Evolutionary conservation across 2,113 vertebrate species (phyloP), one percentile per base, ranked within the genome.

Genomic region (Laticauda laticaudata): DNA sequence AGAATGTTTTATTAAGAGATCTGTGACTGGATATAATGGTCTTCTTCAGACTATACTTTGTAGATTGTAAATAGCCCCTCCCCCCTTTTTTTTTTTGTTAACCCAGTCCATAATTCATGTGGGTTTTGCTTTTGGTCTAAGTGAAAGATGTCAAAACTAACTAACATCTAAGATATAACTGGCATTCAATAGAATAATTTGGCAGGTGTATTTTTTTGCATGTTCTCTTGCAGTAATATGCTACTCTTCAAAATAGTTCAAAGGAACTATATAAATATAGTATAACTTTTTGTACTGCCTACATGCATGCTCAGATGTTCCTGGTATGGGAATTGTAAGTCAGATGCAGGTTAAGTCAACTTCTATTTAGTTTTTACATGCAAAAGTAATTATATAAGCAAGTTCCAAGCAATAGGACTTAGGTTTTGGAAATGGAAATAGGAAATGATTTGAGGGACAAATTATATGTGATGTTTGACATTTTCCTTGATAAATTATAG

Each of bases 261-360:
- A 51, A 7, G 81, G 26, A 92, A 61, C 43, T 87, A 45, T 61
- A 26, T 61, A 61, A 87, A 92, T 45, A 87, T 45, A 23, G 34
- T 43, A 10, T 43, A 92, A 51, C 34, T 45, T 54, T 75, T 87
- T 48, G 55, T 92, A 56, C 43, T 87, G 43, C 85, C 85, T 92
- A 51, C 81, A 87, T 56, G 34, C 85, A 86, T 86, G 45, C 54
- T 55, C 75, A 86, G 81, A 91, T 91, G 91, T 86, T 59, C 45
- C 59, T 92, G 39, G 55, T 61, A 51, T n/a, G 55, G 56, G 24
- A 29, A 51, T 23, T 51, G 10, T 61, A 81, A 43, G 85, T 92
- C 91, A 87, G 55, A 48, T 86, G 43, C 43, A 51, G 56, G 43
- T 92, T 92, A 92, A 87, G 86, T 87, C 85, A 92, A 87, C 85